These are phyloP conservation scores for Ictidomys tridecemlineatus DNA, from an alignment of 2,113 vertebrate species.

Conservation along the genomic window DNA sequence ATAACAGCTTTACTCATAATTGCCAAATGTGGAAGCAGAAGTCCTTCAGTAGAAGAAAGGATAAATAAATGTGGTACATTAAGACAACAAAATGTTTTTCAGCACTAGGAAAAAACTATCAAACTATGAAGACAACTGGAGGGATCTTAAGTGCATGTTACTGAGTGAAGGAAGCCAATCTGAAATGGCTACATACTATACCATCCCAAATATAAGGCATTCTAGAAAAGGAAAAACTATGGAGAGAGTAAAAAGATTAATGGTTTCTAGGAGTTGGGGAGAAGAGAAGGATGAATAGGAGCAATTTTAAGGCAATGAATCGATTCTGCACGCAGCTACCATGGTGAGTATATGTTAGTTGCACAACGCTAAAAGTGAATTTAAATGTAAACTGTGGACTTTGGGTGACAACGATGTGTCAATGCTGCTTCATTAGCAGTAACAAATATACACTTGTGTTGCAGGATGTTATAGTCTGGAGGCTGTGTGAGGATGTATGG, in stretches of 20 bases:
- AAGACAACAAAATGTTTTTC: not conserved
- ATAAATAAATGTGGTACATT: not conserved
- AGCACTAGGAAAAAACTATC: not conserved
- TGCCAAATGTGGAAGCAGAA: not conserved
- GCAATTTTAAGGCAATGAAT: not conserved
- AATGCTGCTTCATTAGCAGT: fast-evolving
- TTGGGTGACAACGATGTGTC: not conserved
- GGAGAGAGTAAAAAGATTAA: not conserved
- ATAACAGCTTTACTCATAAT: not conserved
- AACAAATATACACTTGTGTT: not conserved
- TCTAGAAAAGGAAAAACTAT: not conserved
- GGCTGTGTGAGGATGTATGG: not conserved
- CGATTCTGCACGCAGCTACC: not conserved
- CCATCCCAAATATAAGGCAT: not conserved
- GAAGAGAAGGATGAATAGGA: not conserved
- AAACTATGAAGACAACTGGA: not conserved
- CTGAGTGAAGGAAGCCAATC: not conserved
- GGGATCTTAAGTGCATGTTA: not conserved
- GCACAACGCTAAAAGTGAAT: not conserved
- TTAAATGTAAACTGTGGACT: not conserved
- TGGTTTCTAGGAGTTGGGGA: not conserved
- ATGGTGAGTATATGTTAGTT: not conserved
- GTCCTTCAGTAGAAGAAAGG: not conserved
- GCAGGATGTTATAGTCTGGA: not conserved
- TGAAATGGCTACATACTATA: not conserved